Conservation (phyloP, 1,140 invertebrate genomes). For the Macrobrachium nipponense region DNA sequence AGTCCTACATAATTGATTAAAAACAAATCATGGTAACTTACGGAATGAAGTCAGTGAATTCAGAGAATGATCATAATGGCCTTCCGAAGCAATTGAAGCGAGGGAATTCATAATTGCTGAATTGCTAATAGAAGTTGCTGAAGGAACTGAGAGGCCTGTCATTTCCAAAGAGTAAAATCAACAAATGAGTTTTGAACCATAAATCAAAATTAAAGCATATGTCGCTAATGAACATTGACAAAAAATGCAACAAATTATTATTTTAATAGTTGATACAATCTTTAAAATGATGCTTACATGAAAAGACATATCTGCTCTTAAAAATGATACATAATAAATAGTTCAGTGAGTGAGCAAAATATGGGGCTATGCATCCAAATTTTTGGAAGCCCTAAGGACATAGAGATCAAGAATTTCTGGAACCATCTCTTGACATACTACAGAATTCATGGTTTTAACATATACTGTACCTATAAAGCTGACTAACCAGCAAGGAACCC, state of each 20-base stretch:
- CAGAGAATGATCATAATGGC: conserved; percentile 38
- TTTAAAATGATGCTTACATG: too few species aligned
- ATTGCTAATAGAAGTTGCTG: conserved; percentile 1
- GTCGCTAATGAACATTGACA: not conserved
- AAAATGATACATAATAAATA: too few species aligned
- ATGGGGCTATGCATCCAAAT: too few species aligned
- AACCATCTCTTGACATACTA: too few species aligned
- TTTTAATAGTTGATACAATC: not conserved
- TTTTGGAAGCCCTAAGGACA: too few species aligned
- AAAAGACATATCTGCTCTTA: not conserved
- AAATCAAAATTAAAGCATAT: not conserved
- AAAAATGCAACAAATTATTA: not conserved
- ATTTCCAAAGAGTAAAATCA: too few species aligned
- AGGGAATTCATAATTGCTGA: conserved; percentile 50
- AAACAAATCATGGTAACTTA: conserved; percentile 9
- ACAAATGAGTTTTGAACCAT: too few species aligned
- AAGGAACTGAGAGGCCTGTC: conserved; percentile 30
- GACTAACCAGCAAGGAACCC: too few species aligned
- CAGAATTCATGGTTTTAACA: too few species aligned
- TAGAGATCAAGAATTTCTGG: too few species aligned
- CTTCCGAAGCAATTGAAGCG: conserved; percentile 22
- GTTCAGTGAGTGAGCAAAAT: too few species aligned
- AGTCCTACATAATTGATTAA: not conserved
- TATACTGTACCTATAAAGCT: too few species aligned
- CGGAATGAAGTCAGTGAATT: conserved; percentile 33